Evolutionary conservation across 2,888 invertebrate genomes (phyloP), one percentile per base, ranked within the genome.

Genomic region (Stictocephala bisonia): DNA sequence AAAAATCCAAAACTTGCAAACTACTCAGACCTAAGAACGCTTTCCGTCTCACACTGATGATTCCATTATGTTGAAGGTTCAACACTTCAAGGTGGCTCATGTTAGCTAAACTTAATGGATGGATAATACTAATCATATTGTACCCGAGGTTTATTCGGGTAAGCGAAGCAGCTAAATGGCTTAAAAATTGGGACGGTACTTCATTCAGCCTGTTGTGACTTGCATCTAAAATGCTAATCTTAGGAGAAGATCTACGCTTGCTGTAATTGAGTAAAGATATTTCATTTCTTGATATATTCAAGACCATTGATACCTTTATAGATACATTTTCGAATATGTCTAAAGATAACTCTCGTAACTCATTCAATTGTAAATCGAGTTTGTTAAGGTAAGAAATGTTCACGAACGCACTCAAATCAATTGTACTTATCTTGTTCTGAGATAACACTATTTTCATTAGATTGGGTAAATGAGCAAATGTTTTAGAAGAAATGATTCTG

Each of bases 361-460:
- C 88, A 82, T 95, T 95, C 79, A 90, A 89, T 84, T 94, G 94
- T 75, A 95, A 85, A 83, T 95, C 94, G 72, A 96, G 85, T 80
- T 91, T 90, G 77, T 90, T 89, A 79, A 97, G 85, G 82, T 89
- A 90, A 22, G 92, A 90, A 80, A 96, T 86, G 81, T 93, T 90
- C 71, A 88, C 86, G 81, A 96, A 93, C 4, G 94, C 90, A 69
- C 89, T 88, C 51, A 88, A 87, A 74, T 91, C 91, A 79, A 97
- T 89, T 77, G 88, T 88, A 76, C 87, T 87, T 80, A 97, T 88
- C 79, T 90, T 87, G 85, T 97, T 97, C 81, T 93, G 90, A 68
- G 94, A 92, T 79, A 97, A 86, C 83, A 95, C 93, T 80, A 97
- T 86, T 81, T 93, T 93, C 79, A 90, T 89, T 79, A 97, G 87